Conservation (phyloP, 2,113 vertebrate species). For the Toxotes chatareus region DNA sequence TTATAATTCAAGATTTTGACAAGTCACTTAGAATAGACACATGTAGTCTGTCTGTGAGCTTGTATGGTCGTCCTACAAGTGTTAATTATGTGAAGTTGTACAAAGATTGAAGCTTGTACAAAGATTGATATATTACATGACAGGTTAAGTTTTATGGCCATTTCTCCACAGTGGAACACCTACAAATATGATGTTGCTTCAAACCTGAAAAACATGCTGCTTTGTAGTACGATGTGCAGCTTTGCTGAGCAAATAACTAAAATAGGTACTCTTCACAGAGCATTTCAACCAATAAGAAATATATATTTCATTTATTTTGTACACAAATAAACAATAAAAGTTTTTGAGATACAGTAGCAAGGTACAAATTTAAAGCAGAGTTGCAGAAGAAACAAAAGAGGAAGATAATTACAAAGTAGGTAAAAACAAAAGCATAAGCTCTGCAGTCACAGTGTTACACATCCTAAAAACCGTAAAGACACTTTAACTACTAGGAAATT, state of each 20-base stretch:
- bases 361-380: neutral
- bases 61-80: neutral
- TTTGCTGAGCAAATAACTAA: neutral
- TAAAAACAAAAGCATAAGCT: conserved; percentile 16
- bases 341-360: conserved; percentile 17
- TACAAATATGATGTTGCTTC: neutral
- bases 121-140: neutral
- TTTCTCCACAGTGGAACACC: neutral
- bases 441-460: conserved; percentile 24
- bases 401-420: neutral
- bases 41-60: neutral
- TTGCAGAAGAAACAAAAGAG: neutral
- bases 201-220: neutral
- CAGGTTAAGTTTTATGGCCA: neutral
- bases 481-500: neutral
- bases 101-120: neutral
- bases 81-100: neutral
- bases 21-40: neutral
- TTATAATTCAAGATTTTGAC: conserved; percentile 20
- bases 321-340: conserved; percentile 7
- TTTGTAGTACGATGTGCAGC: no score
- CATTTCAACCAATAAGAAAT: conserved; percentile 22
- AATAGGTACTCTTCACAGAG: neutral
- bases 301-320: conserved; percentile 42
- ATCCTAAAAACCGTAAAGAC: neutral